These are phyloP conservation scores for Mormyrops boulengeri DNA, from an alignment of 2,797 vertebrate genomes.

Conservation along the genomic window DNA sequence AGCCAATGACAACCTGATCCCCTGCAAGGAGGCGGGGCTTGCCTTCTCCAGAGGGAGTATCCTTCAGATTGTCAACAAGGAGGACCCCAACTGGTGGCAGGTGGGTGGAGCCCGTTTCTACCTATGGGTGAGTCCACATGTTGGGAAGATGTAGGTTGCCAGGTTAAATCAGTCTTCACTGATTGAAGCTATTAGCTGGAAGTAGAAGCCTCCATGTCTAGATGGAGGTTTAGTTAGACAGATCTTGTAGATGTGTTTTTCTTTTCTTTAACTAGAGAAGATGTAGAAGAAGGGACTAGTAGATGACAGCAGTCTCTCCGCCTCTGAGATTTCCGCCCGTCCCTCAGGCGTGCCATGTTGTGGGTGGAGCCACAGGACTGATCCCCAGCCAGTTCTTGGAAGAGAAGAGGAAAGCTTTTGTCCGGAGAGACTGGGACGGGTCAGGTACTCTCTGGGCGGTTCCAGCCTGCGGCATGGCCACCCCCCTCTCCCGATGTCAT, in stretches of 20 bases:
- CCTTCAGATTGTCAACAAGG: conserved; percentile 92
- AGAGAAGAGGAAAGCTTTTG: conserved; percentile 98
- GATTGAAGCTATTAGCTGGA: background rate
- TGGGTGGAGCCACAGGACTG: conserved; percentile 84
- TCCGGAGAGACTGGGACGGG: conserved; percentile 82
- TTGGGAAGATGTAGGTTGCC: background rate
- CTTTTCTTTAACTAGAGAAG: conserved; percentile 25
- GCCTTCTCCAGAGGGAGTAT: conserved; percentile 91
- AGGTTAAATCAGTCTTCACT: background rate
- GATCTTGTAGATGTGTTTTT: background rate
- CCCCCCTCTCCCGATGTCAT: no score
- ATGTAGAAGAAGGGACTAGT: background rate
- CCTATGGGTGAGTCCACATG: background rate
- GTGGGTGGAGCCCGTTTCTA: conserved; percentile 53
- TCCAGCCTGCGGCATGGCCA: background rate
- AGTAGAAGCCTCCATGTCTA: background rate
- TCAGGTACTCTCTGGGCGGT: conserved; percentile 56
- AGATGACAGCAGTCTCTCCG: background rate
- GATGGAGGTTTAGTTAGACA: background rate
- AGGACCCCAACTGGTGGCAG: conserved; percentile 99
- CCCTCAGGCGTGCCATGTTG: conserved; percentile 76
- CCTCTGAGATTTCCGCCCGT: conserved; percentile 7
- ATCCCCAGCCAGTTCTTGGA: conserved; percentile 97
- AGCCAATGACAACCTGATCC: conserved; percentile 87
- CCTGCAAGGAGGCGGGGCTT: conserved; percentile 94